Evolutionary conservation across 1,140 invertebrate species (phyloP), one percentile per base, ranked within the genome.

Genomic region (Idris sp.): DNA sequence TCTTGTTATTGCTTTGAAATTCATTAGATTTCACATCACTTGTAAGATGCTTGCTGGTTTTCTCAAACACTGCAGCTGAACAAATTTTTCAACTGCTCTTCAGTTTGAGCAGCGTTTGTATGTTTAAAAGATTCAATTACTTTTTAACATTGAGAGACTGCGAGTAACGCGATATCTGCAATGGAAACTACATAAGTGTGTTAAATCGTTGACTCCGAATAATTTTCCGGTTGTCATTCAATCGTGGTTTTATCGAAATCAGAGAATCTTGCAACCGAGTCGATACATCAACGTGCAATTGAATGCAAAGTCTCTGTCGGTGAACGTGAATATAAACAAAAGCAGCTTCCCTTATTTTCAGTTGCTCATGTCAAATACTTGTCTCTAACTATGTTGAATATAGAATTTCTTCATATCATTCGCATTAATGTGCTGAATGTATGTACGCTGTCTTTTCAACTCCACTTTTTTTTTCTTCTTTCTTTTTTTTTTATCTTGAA

Each of bases 161-260:
- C n/a, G n/a, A n/a, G n/a, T n/a, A n/a, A n/a, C 11, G n/a, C 31
- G 43, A 40, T 61, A 40, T 40, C 30, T n/a, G 8, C 7, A 16
- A 30, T 25, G 56, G 44, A 49, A 61, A 40, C 43, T 2, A n/a
- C n/a, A n/a, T n/a, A 14, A 40, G 43, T 40, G 30, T 48, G 31
- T 48, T 48, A 61, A 48, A 61, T 44, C 25, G 36, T 49, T 13
- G 35, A 31, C 30, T 49, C 51, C 58, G 51, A 62, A 62, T 44
- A 46, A 16, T 62, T 41, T 35, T 33, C 56, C 33, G 44, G 44
- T 62, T 28, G 58, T 49, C 56, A 46, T 48, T 62, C n/a, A 49
- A 33, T 49, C 35, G 25, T 25, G 26, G 36, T 61, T 61, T n/a
- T 61, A 48, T 40, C 56, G 43, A 49, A 49, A 49, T 35, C 35